These are phyloP conservation scores for Perizoma affinitatum DNA, from an alignment of 2,888 invertebrate species.

Conservation along the genomic window DNA sequence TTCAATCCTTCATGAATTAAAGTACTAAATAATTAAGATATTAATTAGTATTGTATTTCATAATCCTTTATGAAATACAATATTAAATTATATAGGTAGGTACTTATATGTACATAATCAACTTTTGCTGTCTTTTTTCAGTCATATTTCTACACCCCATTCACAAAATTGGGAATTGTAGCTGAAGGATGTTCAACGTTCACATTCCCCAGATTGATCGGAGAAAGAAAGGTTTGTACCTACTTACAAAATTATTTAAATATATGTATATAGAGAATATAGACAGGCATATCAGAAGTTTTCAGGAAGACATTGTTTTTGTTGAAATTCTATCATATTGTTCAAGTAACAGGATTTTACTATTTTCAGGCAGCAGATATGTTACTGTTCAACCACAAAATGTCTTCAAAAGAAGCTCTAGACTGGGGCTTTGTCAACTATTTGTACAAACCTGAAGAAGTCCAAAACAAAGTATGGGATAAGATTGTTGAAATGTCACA, in stretches of 20 bases:
- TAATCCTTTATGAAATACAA: no score
- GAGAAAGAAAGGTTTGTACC: constrained; percentile 87
- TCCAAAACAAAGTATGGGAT: constrained; percentile 85
- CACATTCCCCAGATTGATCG: constrained; percentile 93
- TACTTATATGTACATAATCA: background rate
- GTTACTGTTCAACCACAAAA: constrained; percentile 88
- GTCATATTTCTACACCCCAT: constrained; percentile 96
- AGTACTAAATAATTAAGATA: no score
- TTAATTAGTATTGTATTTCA: no score
- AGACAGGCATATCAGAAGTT: no score
- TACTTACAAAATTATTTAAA: no score
- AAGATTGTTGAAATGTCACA: constrained; percentile 81
- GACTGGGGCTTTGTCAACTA: constrained; percentile 91
- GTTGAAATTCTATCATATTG: background rate
- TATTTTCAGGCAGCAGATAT: constrained; percentile 83
- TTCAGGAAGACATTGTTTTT: no score
- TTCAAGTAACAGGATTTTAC: background rate
- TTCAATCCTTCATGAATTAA: no score
- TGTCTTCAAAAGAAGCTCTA: constrained; percentile 91
- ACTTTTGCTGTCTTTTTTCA: constrained; percentile 60
- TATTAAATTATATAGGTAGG: background rate
- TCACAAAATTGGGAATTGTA: constrained; percentile 91
- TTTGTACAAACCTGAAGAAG: constrained; percentile 87
- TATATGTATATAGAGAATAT: no score
- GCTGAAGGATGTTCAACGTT: constrained; percentile 96